These are phyloP conservation scores for Meloidogyne hapla DNA, from an alignment of 1,140 invertebrate genomes.

Conservation along the genomic window DNA sequence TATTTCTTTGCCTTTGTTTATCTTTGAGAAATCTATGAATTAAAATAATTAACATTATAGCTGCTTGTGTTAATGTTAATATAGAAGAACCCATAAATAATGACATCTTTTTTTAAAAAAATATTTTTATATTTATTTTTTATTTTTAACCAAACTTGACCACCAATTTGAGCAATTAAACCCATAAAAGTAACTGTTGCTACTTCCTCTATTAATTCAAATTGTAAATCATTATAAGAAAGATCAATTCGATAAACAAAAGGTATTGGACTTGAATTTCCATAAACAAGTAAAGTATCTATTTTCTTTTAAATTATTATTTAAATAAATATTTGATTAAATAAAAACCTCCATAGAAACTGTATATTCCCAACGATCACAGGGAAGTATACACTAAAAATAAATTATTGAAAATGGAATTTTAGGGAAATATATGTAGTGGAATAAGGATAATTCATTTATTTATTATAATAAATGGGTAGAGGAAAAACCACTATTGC, in stretches of 20 bases:
- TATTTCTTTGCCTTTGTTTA: not conserved
- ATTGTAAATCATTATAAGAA: conserved; percentile 41
- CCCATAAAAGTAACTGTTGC: conserved; percentile 28
- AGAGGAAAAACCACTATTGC: too few species aligned
- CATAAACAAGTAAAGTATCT: conserved; percentile 17
- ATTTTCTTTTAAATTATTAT: conserved; percentile 24
- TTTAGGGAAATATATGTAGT: too few species aligned
- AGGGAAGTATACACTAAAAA: conserved; percentile 38
- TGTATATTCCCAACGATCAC: conserved; percentile 39
- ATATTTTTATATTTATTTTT: not conserved
- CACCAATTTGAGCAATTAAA: conserved; percentile 34
- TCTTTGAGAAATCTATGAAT: not conserved
- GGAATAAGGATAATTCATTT: too few species aligned
- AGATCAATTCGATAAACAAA: conserved; percentile 36
- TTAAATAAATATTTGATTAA: not conserved
- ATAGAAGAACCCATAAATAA: conserved; percentile 41
- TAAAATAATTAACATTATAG: conserved; percentile 33
- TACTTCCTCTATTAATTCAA: conserved; percentile 39
- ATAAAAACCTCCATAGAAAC: conserved; percentile 21
- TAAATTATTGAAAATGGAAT: not conserved
- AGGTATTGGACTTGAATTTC: conserved; percentile 1
- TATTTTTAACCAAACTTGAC: conserved; percentile 20
- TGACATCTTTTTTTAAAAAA: conserved; percentile 23
- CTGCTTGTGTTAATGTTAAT: conserved; percentile 32
- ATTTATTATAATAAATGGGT: too few species aligned